These are phyloP conservation scores for Drosophila navojoa DNA, from an alignment of 1,140 invertebrate genomes.

Conservation along the genomic window DNA sequence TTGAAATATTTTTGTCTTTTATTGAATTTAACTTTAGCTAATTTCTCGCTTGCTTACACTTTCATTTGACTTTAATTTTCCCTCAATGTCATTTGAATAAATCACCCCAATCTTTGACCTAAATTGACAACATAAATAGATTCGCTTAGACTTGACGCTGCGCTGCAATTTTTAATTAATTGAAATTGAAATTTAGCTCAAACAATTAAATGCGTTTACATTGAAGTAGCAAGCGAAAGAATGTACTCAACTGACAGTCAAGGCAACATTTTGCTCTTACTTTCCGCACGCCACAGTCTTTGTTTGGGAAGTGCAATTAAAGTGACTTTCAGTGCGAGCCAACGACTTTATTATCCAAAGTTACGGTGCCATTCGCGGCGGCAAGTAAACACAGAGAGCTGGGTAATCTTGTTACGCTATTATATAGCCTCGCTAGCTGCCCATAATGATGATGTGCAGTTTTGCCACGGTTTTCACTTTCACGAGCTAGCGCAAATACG, in stretches of 20 bases:
- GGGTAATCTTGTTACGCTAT: conserved; percentile 36
- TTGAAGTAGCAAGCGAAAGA: neutral
- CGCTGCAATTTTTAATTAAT: neutral
- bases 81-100: neutral
- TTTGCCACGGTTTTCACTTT: conserved; percentile 37
- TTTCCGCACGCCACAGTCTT: neutral
- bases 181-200: conserved; percentile 3
- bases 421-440: conserved; percentile 23
- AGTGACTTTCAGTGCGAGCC: conserved; percentile 7
- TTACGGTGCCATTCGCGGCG: neutral
- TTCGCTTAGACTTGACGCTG: neutral
- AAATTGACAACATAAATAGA: neutral
- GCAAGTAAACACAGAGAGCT: conserved; percentile 30
- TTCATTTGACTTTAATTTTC: neutral
- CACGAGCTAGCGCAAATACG: conserved; percentile 43
- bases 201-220: neutral
- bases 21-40: too few relatives aligned
- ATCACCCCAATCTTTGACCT: neutral
- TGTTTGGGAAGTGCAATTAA: conserved; percentile 12
- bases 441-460: conserved; percentile 49
- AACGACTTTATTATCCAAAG: conserved; percentile 27
- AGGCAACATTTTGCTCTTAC: neutral
- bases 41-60: too few relatives aligned
- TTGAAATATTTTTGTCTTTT: too few relatives aligned
- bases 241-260: neutral